phyloP scores from a whole-genome alignment of 2,797 vertebrate genomes.

The Microctenopoma stevenorrisi region DNA sequence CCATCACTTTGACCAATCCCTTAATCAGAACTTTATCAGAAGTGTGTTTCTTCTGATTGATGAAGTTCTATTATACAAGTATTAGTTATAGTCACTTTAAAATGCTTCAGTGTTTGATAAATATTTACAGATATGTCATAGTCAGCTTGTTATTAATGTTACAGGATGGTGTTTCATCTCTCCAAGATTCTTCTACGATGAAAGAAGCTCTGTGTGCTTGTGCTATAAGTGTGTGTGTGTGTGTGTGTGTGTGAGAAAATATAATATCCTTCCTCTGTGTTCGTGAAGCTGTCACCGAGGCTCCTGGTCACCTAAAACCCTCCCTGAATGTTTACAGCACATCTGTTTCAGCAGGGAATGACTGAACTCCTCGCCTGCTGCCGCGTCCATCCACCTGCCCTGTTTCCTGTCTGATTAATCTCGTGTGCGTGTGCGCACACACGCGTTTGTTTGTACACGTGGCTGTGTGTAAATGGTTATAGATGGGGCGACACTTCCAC shows the following conservation, averaged over 20 bases:
- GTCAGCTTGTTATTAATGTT: conserved; percentile 11
- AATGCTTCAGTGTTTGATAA: neutral
- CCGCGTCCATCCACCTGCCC: conserved; percentile 77
- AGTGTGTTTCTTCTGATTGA: neutral
- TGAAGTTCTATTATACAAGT: neutral
- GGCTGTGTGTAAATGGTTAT: conserved; percentile 91
- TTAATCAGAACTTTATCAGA: neutral
- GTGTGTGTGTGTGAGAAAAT: conserved; percentile 6
- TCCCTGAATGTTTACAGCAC: conserved; percentile 52
- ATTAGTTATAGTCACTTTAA: conserved; percentile 1
- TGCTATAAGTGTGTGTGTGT: conserved; percentile 8
- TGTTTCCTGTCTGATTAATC: conserved; percentile 75
- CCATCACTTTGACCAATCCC: neutral
- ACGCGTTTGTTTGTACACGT: conserved; percentile 56
- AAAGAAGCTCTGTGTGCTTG: conserved; percentile 10
- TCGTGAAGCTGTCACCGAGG: conserved; percentile 35
- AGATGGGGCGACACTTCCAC: conserved; percentile 93
- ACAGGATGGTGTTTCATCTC: conserved; percentile 29
- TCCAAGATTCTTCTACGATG: neutral
- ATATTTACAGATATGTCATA: conserved; percentile 21
- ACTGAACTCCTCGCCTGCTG: conserved; percentile 68
- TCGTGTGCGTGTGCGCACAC: conserved; percentile 32
- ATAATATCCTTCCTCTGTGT: conserved; percentile 17
- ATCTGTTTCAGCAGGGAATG: conserved; percentile 79
- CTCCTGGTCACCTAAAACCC: conserved; percentile 40